Evolutionary conservation across 2,888 invertebrate genomes (phyloP), one percentile per base, ranked within the genome.

Genomic region (Tenthredo amoena): DNA sequence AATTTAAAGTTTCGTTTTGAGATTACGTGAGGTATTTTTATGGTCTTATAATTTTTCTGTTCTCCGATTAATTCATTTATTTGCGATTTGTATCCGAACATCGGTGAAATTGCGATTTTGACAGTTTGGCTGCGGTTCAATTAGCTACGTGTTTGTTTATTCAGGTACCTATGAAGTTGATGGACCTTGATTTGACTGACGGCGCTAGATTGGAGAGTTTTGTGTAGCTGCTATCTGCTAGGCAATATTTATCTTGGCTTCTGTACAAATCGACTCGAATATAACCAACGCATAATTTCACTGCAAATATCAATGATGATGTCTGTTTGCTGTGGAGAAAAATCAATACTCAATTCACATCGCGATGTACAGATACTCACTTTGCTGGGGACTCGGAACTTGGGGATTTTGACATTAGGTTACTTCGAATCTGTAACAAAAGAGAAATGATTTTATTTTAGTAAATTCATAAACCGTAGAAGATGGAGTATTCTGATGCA

Each of bases 381-480:
- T 88, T 88, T 85, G 87, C 88, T 86, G 88, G 87, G 84, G 85
- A 87, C 84, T 87, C 86, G 84, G 87, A 74, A 85, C 86, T 87
- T 85, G 87, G 86, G 85, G 85, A 84, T 85, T 86, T 88, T 74
- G 87, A 87, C 89, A 89, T 89, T 85, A 86, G 88, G 87, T 87
- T 86, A 86, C 86, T 86, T 81, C 84, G 72, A 86, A 88, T 86
- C 90, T 89, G 89, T 50, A 89, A 89, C 86, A 88, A 58, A 86
- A 87, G 87, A 55, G 26, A 1, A 26, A 31, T 31, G 1, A 6
- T n/a, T 34, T 77, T 2, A 77, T 34, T 31, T 34, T 4, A 34
- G 34, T 31, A 18, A 2, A 68, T 62, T 62, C n/a, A 18, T n/a
- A 55, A 7, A 7, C 2, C n/a, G 55, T 55, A n/a, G n/a, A n/a